These are phyloP conservation scores for Bombus superbus DNA, from an alignment of 1,140 invertebrate genomes.

Conservation along the genomic window DNA sequence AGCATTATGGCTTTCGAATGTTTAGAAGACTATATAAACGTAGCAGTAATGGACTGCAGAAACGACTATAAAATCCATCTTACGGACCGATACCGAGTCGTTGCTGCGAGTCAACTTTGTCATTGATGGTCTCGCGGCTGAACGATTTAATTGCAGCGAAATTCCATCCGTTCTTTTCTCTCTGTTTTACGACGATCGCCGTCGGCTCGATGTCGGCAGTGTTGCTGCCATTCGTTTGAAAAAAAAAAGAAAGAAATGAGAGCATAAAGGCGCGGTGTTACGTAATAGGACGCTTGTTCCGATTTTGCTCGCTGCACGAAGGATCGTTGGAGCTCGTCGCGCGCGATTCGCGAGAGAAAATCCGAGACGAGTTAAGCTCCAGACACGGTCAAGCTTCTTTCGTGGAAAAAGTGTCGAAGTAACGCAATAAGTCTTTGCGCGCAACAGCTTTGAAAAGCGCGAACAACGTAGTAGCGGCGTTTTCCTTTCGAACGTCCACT, in stretches of 20 bases:
- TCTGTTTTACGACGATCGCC: neutral
- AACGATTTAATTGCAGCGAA: neutral
- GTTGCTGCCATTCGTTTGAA: neutral
- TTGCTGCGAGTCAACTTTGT: slow-evolving; percentile 47
- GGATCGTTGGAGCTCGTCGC: fast-evolving
- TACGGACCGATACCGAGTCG: slow-evolving; percentile 30
- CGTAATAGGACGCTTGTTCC: fast-evolving
- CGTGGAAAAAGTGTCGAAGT: no score
- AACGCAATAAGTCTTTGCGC: no score
- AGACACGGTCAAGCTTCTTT: no score
- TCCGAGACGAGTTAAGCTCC: no score
- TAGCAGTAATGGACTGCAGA: slow-evolving; percentile 82
- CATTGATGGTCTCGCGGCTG: slow-evolving; percentile 27
- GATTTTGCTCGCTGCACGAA: neutral
- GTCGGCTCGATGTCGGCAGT: no score
- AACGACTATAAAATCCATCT: slow-evolving; percentile 76
- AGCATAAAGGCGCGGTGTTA: neutral
- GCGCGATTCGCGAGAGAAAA: no score
- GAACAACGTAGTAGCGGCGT: neutral
- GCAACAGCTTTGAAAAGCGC: fast-evolving
- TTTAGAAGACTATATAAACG: slow-evolving; percentile 82
- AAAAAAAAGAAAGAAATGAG: fast-evolving
- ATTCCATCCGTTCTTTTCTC: neutral
- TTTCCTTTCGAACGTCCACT: neutral
- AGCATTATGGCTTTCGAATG: slow-evolving; percentile 79